Base-by-base conservation (phyloP, 2,113 vertebrate species). In the Siniperca knerii region DNA sequence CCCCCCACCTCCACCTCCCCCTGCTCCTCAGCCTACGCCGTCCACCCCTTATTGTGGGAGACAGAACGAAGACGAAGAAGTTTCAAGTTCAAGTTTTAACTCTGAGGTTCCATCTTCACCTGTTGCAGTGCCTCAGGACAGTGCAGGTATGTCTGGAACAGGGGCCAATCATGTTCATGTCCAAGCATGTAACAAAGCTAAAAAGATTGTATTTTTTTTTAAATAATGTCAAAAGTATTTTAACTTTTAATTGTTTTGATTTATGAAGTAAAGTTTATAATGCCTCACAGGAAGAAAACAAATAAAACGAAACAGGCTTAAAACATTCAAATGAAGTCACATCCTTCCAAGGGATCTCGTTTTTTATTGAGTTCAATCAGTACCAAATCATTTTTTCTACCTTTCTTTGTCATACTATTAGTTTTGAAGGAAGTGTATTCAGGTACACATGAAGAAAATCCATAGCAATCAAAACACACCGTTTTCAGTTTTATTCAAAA, bases 1-100 rank as follows among this genome's bases (percentile, higher is more conserved):
- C 21, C 90, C 92, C 3, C 71, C 71, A 12, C 85, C 79, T 20
- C 58, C 72, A 20, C 55, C 88, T 0, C 83, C 88, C 54, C 82
- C 88, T 29, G 55, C 80, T 74, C 83, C 81, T 40, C 83, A 65
- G 62, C 65, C 83, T 57, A 80, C 86, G 0, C 77, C 83, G 0
- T 84, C 77, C 33, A 52, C 68, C 37, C 86, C 83, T 42, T 23
- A 75, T 79, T 44, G 11, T 8, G 58, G 82, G 29, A 89, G 64
- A 81, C 48, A 68, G n/a, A 58, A 55, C 18, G 33, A 84, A 35
- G 86, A 78, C 0, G 48, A 87, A 64, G 60, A 64, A 1, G 15
- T 5, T 70, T 84, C 69, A 13, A 42, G 66, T 71, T 85, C 85
- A 40, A 87, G 86, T 72, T 70, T 87, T 2, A 77, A 67, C 74